Evolutionary conservation across 2,888 invertebrate genomes (phyloP).

Genomic region (Vanessa cardui): DNA sequence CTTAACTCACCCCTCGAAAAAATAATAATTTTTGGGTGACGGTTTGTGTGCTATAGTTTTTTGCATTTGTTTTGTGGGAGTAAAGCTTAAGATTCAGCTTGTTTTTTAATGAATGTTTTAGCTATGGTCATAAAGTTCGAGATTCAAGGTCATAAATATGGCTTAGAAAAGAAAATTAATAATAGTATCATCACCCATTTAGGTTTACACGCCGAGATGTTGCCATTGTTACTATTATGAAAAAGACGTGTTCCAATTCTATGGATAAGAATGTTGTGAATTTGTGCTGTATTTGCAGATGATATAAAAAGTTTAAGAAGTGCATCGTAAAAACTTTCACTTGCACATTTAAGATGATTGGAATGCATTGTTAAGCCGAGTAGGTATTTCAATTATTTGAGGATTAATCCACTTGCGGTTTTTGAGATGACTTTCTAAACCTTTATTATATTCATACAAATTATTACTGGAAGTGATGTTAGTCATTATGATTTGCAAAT

Average conservation of each 20-base stretch:
- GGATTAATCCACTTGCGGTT: constrained; percentile 8
- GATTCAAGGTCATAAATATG: too few species aligned
- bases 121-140: too few species aligned
- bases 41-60: too few species aligned
- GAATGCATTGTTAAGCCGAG: constrained; percentile 10
- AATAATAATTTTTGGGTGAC: too few species aligned
- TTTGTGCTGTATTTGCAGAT: background rate
- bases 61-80: too few species aligned
- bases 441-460: background rate
- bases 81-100: too few species aligned
- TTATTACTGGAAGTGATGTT: background rate
- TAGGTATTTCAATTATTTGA: constrained; percentile 4
- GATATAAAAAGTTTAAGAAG: background rate
- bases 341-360: constrained; percentile 2
- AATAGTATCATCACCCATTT: too few species aligned
- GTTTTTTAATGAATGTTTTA: too few species aligned
- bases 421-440: background rate
- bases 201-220: too few species aligned
- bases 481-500: background rate
- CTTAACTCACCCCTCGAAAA: too few species aligned
- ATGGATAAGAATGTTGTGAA: background rate
- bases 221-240: too few species aligned
- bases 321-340: constrained; percentile 15
- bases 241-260: background rate
- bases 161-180: too few species aligned